These are phyloP conservation scores for Drosophila monieri DNA, from an alignment of 2,888 invertebrate genomes.

Conservation along the genomic window DNA sequence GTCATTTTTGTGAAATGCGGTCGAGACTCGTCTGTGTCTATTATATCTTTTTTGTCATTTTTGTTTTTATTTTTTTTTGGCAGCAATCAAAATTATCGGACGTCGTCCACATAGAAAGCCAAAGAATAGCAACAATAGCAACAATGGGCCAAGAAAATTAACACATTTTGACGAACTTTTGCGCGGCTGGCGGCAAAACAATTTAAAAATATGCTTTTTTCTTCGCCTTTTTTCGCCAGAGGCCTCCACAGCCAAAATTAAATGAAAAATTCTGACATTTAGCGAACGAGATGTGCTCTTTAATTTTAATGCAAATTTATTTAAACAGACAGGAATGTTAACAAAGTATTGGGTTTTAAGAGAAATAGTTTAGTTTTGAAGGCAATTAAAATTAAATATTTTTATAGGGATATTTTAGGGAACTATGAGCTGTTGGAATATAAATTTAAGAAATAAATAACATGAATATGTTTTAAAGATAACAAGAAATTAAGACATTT, in stretches of 20 bases:
- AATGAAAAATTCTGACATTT: neutral
- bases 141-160: slow-evolving; percentile 59
- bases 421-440: too few species aligned
- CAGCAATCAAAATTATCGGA: slow-evolving; percentile 74
- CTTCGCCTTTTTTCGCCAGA: neutral
- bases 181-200: slow-evolving; percentile 51
- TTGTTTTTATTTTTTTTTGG: slow-evolving; percentile 48
- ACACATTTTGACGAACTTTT: slow-evolving; percentile 60
- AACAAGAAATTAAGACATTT: too few species aligned
- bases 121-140: neutral
- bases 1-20: slow-evolving; percentile 40
- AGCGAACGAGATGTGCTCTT: slow-evolving; percentile 14
- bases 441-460: too few species aligned
- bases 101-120: slow-evolving; percentile 31
- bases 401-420: too few species aligned
- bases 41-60: slow-evolving; percentile 13
- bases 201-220: slow-evolving; percentile 57
- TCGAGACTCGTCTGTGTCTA: slow-evolving; percentile 37
- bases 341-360: too few species aligned
- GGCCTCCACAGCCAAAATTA: slow-evolving; percentile 1
- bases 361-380: too few species aligned
- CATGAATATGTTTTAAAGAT: too few species aligned
- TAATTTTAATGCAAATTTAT: neutral
- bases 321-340: too few species aligned
- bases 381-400: too few species aligned